phyloP scores from a whole-genome alignment of 1,140 invertebrate genomes.

The Lysiphlebus fabarum region DNA sequence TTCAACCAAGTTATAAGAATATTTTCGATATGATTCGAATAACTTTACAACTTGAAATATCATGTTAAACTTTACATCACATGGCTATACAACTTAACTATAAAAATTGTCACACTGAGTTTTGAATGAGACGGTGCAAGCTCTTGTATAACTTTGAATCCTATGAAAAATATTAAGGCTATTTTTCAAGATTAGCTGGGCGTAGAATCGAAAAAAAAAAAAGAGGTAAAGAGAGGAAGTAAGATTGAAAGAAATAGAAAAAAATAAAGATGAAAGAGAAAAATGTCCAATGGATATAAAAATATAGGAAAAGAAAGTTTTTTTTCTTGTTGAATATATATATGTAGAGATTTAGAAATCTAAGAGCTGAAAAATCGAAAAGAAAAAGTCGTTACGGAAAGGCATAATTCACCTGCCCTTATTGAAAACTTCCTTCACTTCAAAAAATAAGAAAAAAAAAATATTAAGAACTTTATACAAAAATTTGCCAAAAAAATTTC shows the following conservation, averaged over 20 bases:
- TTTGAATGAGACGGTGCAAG: background rate
- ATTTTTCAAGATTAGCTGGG: conserved; percentile 49
- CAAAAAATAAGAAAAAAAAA: conserved; percentile 27
- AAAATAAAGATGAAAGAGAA: conserved; percentile 13
- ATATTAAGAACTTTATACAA: conserved; percentile 39
- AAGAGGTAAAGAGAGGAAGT: conserved; percentile 13
- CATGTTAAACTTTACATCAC: too few relatives aligned
- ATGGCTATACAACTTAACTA: too few relatives aligned
- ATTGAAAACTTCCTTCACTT: conserved; percentile 42
- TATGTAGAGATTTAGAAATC: too few relatives aligned
- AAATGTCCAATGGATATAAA: too few relatives aligned
- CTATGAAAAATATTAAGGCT: conserved; percentile 39
- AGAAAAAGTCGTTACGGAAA: conserved; percentile 39
- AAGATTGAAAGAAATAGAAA: background rate
- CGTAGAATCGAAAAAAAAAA: conserved; percentile 20
- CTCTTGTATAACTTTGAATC: conserved; percentile 39
- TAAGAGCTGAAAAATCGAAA: conserved; percentile 25
- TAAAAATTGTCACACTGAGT: too few relatives aligned
- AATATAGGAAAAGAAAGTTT: too few relatives aligned
- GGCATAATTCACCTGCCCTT: conserved; percentile 41
- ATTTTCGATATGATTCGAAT: too few relatives aligned
- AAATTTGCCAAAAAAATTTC: conserved; percentile 44
- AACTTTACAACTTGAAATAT: too few relatives aligned
- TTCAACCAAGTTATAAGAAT: too few relatives aligned
- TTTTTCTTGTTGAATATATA: too few relatives aligned